Evolutionary conservation across 2,888 invertebrate species (phyloP).

Genomic region (Blomia tropicalis): DNA sequence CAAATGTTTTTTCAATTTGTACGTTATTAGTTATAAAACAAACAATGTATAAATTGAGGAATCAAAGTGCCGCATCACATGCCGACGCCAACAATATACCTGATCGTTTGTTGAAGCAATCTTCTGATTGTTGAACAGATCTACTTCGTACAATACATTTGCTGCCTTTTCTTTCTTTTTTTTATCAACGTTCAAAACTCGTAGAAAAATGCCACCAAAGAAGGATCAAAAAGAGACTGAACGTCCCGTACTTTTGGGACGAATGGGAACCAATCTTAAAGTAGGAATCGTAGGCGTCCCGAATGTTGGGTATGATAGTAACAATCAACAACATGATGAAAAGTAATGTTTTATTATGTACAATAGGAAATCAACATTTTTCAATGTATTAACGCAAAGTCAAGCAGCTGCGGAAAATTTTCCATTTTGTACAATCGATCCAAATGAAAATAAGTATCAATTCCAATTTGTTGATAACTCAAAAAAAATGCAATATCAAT

Average conservation of each 20-base stretch:
- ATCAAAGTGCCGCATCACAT: too few relatives aligned
- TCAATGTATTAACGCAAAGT: conserved; percentile 95
- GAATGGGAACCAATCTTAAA: conserved; percentile 87
- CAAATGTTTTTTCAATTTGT: too few relatives aligned
- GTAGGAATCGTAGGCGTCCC: conserved; percentile 80
- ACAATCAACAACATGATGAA: background rate
- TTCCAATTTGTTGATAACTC: conserved; percentile 25
- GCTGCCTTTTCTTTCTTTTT: too few relatives aligned
- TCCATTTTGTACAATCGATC: conserved; percentile 99
- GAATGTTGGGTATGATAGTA: conserved; percentile 59
- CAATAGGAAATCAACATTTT: conserved; percentile 78
- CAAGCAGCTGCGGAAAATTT: conserved; percentile 96
- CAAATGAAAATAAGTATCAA: conserved; percentile 95
- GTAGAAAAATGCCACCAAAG: conserved; percentile 51
- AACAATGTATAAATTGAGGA: too few relatives aligned
- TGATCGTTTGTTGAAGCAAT: too few relatives aligned
- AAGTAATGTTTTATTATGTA: background rate
- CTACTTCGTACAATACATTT: too few relatives aligned
- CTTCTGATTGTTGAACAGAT: too few relatives aligned
- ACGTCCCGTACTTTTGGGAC: conserved; percentile 64
- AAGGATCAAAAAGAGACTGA: conserved; percentile 44
- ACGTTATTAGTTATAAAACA: too few relatives aligned
- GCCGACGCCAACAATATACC: too few relatives aligned
- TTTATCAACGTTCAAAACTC: too few relatives aligned
- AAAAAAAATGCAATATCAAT: conserved; percentile 15